These are phyloP conservation scores for Pyrrhosoma nymphula DNA, from an alignment of 2,888 invertebrate genomes.

Conservation along the genomic window DNA sequence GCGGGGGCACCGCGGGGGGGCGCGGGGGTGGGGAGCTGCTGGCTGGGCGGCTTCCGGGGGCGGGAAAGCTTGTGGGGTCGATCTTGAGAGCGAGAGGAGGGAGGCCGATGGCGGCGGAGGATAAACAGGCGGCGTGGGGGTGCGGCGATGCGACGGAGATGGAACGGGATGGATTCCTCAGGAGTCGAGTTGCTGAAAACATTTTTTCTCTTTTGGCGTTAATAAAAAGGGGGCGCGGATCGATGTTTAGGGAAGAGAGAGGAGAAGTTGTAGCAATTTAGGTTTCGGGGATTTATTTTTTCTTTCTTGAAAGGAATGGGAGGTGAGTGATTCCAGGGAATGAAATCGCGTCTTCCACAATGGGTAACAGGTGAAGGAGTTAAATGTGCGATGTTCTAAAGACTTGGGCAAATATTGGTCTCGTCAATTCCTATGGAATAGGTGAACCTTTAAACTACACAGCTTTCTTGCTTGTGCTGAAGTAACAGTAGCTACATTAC, in stretches of 20 bases:
- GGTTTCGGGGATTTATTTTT: not conserved
- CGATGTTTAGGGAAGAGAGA: not conserved
- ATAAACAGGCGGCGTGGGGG: too few relatives aligned
- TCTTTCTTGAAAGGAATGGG: too few relatives aligned
- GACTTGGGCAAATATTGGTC: not conserved
- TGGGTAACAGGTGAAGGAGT: not conserved
- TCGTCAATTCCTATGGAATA: too few relatives aligned
- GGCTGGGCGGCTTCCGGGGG: not conserved
- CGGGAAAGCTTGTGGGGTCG: too few relatives aligned
- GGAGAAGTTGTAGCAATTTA: constrained; percentile 1
- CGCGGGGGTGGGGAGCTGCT: not conserved
- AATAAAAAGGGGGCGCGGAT: not conserved
- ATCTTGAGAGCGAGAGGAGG: too few relatives aligned
- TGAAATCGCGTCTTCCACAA: not conserved
- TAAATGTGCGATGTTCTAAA: not conserved
- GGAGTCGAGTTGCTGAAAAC: not conserved
- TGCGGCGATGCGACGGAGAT: not conserved
- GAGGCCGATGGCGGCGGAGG: too few relatives aligned
- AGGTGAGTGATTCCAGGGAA: not conserved
- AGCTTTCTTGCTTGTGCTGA: too few relatives aligned
- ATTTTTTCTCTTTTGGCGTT: not conserved
- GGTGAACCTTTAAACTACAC: too few relatives aligned
- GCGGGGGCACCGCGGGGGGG: not conserved
- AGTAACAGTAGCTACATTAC: too few relatives aligned
- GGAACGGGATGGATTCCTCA: not conserved